phyloP scores from a whole-genome alignment of 2,797 vertebrate species.

The Hydrophis major region DNA sequence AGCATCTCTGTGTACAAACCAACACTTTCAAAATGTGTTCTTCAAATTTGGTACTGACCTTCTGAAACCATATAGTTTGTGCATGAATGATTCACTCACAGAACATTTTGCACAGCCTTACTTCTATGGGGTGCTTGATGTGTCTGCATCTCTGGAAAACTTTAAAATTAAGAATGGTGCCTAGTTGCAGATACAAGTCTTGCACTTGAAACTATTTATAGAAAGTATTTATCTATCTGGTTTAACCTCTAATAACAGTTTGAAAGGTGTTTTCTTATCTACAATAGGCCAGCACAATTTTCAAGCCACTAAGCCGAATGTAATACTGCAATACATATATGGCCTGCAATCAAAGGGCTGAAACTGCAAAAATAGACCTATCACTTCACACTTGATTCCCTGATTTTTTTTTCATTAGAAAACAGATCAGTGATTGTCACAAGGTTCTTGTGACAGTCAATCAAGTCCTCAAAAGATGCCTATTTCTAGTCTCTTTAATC shows the following conservation, averaged over 20 bases:
- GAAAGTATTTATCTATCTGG: not conserved
- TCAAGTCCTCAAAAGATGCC: not conserved
- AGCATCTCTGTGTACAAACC: not conserved
- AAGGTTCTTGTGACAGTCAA: slow-evolving; percentile 5
- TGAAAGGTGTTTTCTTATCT: slow-evolving; percentile 1
- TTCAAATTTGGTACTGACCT: not conserved
- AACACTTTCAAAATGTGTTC: not conserved
- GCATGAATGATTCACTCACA: not conserved
- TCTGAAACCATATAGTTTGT: not conserved
- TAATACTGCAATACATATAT: not conserved
- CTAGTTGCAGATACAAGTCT: not conserved
- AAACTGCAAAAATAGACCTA: slow-evolving; percentile 9
- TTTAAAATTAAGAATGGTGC: not conserved
- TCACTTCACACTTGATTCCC: not conserved
- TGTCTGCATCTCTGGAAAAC: not conserved
- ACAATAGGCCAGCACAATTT: not conserved
- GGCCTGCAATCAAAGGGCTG: not conserved
- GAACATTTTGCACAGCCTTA: not conserved
- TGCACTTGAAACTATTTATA: not conserved
- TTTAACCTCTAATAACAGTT: not conserved
- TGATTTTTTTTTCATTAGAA: slow-evolving; percentile 14
- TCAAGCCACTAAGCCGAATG: not conserved
- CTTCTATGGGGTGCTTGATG: not conserved
- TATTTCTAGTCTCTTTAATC: slow-evolving; percentile 15
- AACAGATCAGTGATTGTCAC: not conserved